phyloP scores from a whole-genome alignment of 2,113 vertebrate genomes.

The Athene cunicularia region DNA sequence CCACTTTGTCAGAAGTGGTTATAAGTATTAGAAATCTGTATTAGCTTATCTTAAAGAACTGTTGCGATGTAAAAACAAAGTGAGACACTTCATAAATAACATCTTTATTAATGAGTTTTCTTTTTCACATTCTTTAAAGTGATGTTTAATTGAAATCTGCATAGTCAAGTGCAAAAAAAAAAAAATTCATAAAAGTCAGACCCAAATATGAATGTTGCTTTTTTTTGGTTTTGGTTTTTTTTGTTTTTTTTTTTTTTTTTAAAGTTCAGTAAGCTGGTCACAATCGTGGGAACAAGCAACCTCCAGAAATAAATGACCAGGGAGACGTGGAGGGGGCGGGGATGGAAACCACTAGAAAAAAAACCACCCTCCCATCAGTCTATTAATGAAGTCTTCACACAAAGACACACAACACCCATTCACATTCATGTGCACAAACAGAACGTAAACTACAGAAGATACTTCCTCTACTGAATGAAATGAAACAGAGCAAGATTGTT shows the following conservation, averaged over 20 bases:
- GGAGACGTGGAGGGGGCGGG: not conserved
- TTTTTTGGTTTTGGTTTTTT: not conserved
- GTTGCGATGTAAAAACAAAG: not conserved
- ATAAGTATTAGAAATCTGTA: not conserved
- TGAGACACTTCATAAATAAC: constrained; percentile 37
- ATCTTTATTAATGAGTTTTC: constrained; percentile 47
- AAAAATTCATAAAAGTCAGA: not conserved
- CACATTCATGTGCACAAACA: not conserved
- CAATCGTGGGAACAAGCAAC: not conserved
- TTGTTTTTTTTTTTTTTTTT: not conserved
- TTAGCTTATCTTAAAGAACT: not conserved
- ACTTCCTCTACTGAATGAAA: not conserved
- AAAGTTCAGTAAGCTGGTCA: not conserved
- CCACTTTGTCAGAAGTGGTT: not conserved
- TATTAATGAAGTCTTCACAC: not conserved
- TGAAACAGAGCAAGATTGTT: not conserved
- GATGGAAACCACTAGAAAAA: not conserved
- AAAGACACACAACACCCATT: constrained; percentile 15
- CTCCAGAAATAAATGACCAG: not conserved
- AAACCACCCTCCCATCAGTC: not conserved
- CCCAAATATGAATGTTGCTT: not conserved
- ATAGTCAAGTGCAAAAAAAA: constrained; percentile 36
- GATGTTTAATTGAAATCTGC: constrained; percentile 41
- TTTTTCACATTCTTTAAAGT: constrained; percentile 48
- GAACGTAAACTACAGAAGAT: not conserved